Evolutionary conservation across 1,140 invertebrate genomes (phyloP), one percentile per base, ranked within the genome.

Genomic region (Drosophila serrata): DNA sequence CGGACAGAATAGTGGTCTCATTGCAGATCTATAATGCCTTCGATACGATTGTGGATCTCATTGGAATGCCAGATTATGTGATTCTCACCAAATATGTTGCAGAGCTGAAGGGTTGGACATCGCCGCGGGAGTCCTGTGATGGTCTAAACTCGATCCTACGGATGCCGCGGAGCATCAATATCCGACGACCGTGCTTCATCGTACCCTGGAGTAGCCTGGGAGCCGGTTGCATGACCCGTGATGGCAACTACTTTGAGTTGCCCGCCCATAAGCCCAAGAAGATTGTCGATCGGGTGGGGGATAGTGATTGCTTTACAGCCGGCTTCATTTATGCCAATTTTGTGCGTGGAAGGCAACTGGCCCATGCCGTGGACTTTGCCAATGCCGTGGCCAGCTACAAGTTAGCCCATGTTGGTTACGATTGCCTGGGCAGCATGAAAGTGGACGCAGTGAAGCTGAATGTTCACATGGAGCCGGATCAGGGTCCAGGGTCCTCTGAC

Each of bases 201-300:
- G 95, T 95, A 82, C 93, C 95, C 0, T 96, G 96, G 96, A 95
- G 94, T 29, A 94, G 95, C 7, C 64, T 93, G 67, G 96, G 95
- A 13, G 95, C 95, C 4, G 94, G 94, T 67, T 94, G 94, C 13
- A 91, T 93, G 68, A 92, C 92, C 63, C 85, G 93, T 56, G 93
- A 93, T 4, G 82, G 87, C 5, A 82, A 94, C 19, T 93, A 94
- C 15, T 53, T 29, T 4, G 93, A 93, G 37, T 92, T 94, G 65
- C 92, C 94, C 55, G 94, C 94, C 12, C 95, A 93, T 81, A 93
- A 94, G 35, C 24, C 59, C 0, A 64, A 80, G 1, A 92, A 92
- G 65, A 91, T 96, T 6, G 91, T 96, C 0, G 96, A 96, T 72
- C 95, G 95, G 2, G 90, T 96, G 4, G 96, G 96, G 27, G 94